Base-by-base conservation (phyloP, 2,113 vertebrate genomes). In the Tachysurus vachellii region DNA sequence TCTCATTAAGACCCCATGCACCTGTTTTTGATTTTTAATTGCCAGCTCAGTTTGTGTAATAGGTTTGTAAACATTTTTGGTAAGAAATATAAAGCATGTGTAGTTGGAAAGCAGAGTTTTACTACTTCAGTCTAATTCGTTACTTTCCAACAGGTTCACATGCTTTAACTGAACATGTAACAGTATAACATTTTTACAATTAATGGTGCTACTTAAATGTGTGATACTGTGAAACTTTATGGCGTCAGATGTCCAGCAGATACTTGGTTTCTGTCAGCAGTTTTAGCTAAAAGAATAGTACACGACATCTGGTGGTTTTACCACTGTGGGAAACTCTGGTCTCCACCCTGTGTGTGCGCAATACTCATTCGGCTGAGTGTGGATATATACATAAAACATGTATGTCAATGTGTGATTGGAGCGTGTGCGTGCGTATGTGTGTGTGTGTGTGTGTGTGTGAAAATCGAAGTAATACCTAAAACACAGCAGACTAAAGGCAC, bases 281-380 rank as follows among this genome's bases (percentile, higher is more conserved):
- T 28, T 75, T n/a, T 50, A 21, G 31, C 47, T 80, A 85, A 31
- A 86, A 80, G 57, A 73, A 87, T 23, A 80, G 85, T 68, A 83
- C 76, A 88, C 84, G 31, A 88, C 76, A 59, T 66, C 59, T 84
- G 64, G 44, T 81, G 57, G 68, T 59, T 76, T 81, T n/a, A 70
- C 85, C 87, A 86, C 85, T 89, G 89, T 88, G 83, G 66, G 62
- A 88, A 57, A 73, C 66, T 61, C 66, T 57, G 71, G 50, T 21
- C 90, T 90, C 89, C 90, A 86, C 91, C 91, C 86, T 73, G 61
- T 50, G 12, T 68, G 47, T 12, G n/a, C 36, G n/a, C 36, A 36
- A 82, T n/a, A 56, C 47, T 50, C 47, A 9, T 50, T 50, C 36
- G 36, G 36, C 36, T 36, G 1, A 1, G 36, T 36, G 36, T 36